A percentile compares a stretch with the other conserved stretches of the same genome.
These are phyloP conservation scores for Phenganax stokvisi DNA, from an alignment of 92 coral and sea anemone genomes.

Conservation along the genomic window DNA sequence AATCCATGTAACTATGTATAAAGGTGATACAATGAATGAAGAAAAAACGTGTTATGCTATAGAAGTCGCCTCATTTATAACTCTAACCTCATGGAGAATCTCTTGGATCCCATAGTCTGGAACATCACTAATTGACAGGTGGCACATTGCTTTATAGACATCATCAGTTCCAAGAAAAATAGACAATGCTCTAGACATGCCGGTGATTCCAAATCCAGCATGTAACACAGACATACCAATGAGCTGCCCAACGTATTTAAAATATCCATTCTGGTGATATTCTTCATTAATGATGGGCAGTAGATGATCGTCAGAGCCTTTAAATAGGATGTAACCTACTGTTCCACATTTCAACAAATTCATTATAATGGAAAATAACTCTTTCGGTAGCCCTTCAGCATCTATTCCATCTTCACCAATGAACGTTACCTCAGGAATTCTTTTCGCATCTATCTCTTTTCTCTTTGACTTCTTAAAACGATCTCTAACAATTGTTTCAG, in stretches of 20 bases:
- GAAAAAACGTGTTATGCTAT: conserved; percentile 15
- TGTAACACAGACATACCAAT: conserved; percentile 58
- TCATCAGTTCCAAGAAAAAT: conserved; percentile 53
- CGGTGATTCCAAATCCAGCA: conserved; percentile 48
- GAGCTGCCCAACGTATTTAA: conserved; percentile 53
- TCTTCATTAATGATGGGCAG: conserved; percentile 57
- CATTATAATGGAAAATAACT: conserved; percentile 60
- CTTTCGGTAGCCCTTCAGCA: conserved; percentile 61
- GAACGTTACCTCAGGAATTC: conserved; percentile 53
- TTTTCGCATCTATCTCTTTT: conserved; percentile 42
- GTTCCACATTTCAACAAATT: conserved; percentile 48
- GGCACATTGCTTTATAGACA: conserved; percentile 47
- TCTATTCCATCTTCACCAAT: conserved; percentile 60
- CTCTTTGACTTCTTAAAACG: conserved; percentile 51
- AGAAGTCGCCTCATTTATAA: conserved; percentile 14
- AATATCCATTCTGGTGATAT: conserved; percentile 55
- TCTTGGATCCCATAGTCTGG: conserved; percentile 53
- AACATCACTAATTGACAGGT: conserved; percentile 47
- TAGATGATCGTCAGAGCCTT: conserved; percentile 50
- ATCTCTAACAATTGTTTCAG: conserved; percentile 37
- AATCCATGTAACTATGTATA: conserved; percentile 37
- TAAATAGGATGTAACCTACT: conserved; percentile 51
- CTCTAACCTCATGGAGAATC: conserved; percentile 50
- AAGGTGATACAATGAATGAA: conserved; percentile 5
- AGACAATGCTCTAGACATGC: conserved; percentile 52